Conservation (phyloP, 2,888 invertebrate species). For the Hyppa rectilinea region DNA sequence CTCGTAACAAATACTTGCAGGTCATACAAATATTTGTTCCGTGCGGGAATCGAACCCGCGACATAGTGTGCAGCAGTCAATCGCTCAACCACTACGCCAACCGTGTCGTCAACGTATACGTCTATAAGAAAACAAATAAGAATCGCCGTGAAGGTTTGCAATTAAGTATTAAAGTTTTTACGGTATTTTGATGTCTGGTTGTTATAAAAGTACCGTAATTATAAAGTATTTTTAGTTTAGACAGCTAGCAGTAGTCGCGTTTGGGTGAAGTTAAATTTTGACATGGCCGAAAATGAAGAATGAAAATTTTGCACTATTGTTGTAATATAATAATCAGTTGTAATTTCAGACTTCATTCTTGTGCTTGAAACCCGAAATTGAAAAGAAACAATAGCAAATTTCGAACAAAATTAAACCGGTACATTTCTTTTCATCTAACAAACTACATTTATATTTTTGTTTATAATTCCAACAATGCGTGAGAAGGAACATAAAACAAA, state of each 20-base stretch:
- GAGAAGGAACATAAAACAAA: slow-evolving; percentile 30
- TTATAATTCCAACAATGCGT: slow-evolving; percentile 36
- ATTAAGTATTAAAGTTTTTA: not conserved
- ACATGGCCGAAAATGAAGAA: not conserved
- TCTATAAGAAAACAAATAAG: not conserved
- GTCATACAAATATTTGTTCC: too few relatives aligned
- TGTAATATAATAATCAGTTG: not conserved
- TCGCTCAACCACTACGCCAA: too few relatives aligned
- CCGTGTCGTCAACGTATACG: too few relatives aligned
- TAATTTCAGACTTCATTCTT: not conserved
- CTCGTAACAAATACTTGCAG: too few relatives aligned
- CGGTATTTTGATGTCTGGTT: too few relatives aligned
- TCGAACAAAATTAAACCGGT: not conserved
- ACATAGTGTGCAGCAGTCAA: too few relatives aligned
- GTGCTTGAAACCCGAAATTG: slow-evolving; percentile 16
- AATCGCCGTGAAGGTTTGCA: not conserved
- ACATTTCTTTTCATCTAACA: not conserved
- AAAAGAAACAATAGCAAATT: slow-evolving; percentile 28
- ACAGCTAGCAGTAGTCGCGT: slow-evolving; percentile 18
- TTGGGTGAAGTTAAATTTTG: not conserved
- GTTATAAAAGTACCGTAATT: too few relatives aligned
- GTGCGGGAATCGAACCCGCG: too few relatives aligned
- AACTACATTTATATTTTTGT: not conserved
- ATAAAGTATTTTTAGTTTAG: not conserved
- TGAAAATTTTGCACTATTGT: slow-evolving; percentile 7